These are phyloP conservation scores for Cyanoramphus novaezelandiae DNA, from an alignment of 2,113 vertebrate genomes.

Conservation along the genomic window DNA sequence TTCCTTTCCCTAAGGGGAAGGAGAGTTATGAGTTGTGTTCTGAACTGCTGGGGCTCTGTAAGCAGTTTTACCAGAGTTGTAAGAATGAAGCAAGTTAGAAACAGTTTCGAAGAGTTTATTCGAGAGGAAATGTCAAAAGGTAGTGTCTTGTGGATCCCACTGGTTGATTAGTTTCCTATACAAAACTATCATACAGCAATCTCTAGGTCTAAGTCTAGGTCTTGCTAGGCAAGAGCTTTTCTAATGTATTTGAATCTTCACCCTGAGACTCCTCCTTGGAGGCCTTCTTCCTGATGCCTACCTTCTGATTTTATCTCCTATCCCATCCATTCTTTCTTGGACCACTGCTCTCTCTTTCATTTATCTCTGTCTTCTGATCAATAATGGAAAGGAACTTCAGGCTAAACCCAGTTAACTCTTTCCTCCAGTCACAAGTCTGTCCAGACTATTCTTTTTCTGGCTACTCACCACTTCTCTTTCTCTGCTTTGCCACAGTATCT, in stretches of 20 bases:
- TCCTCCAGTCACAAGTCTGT: background rate
- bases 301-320: background rate
- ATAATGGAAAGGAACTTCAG: background rate
- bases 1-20: background rate
- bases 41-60: background rate
- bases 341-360: background rate
- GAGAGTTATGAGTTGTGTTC: background rate
- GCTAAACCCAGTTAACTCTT: background rate
- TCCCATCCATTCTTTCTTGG: background rate
- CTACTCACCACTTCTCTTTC: background rate
- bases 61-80: background rate
- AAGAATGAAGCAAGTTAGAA: background rate
- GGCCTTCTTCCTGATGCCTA: background rate
- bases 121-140: background rate
- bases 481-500: background rate
- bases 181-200: background rate
- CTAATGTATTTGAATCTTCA: background rate
- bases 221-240: background rate
- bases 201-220: background rate
- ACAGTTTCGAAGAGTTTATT: background rate
- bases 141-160: background rate
- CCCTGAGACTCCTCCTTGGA: background rate
- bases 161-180: background rate
- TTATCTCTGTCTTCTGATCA: background rate
- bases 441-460: background rate